Percentiles rank a stretch among this genome's conserved stretches.
Conservation (phyloP, 2,113 vertebrate species). For the Xenopus borealis region DNA sequence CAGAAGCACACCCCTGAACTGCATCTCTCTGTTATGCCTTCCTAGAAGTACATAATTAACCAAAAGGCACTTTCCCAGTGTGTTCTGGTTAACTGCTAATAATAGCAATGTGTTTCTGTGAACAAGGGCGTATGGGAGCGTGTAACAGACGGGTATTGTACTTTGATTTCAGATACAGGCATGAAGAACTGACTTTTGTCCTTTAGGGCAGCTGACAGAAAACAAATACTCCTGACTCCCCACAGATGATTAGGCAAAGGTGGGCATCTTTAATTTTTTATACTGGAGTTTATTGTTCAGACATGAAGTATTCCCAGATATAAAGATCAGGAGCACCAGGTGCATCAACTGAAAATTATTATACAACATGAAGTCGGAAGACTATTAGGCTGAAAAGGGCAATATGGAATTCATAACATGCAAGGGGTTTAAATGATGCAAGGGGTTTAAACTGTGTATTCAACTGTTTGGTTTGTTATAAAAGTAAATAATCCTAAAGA, state of each 20-base stretch:
- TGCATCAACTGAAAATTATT: too few species aligned
- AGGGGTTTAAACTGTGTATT: not conserved
- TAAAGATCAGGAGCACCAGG: too few species aligned
- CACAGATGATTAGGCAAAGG: not conserved
- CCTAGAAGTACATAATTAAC: not conserved
- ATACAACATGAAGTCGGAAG: too few species aligned
- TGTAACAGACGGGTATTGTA: conserved; percentile 2
- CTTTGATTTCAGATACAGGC: conserved; percentile 26
- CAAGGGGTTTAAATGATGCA: too few species aligned
- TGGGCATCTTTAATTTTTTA: not conserved
- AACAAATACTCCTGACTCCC: not conserved
- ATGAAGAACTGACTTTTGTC: conserved; percentile 13
- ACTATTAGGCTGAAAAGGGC: too few species aligned
- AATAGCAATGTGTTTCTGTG: not conserved
- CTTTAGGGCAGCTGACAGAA: conserved; percentile 1
- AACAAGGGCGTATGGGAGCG: not conserved
- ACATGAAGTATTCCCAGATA: too few species aligned
- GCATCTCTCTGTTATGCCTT: not conserved
- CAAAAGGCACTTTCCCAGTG: not conserved
- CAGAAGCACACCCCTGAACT: conserved; percentile 2
- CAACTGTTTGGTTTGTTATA: too few species aligned
- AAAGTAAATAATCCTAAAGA: conserved; percentile 4
- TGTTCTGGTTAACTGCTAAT: conserved; percentile 3
- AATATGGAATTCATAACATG: too few species aligned
- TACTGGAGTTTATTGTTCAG: too few species aligned